Evolutionary conservation across 2,888 invertebrate genomes (phyloP), one percentile per base, ranked within the genome.

Genomic region (Masnerella sp.): DNA sequence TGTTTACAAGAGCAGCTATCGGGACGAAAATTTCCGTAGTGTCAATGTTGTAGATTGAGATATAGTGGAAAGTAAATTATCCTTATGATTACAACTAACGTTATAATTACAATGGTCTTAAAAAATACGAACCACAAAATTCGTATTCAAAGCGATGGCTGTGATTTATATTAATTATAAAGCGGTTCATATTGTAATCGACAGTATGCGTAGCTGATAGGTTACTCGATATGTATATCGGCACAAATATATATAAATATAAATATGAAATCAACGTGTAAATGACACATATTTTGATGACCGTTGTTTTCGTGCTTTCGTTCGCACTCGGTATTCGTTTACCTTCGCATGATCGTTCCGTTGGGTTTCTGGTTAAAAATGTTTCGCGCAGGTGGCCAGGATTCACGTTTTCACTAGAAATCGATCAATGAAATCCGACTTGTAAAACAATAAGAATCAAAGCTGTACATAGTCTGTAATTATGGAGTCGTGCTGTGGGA

Each of bases 121-220:
- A 82, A 71, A 80, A 83, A 84, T 86, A 84, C 85, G 86, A 85
- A 85, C 74, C 68, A 74, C 67, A 68, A 82, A 77, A 82, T 86
- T 87, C 86, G 86, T 87, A 86, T 86, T 85, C 87, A 87, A 87
- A 87, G 87, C 87, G 86, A 85, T 86, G 87, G 87, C 87, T 87
- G 87, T 87, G 87, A 87, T 87, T 77, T 78, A 69, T 73, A 84
- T 80, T 85, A 84, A 85, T 81, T 81, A 81, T 82, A 80, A 81
- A 78, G 77, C 80, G 81, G 74, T 84, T 84, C 84, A 80, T 80
- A 83, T 79, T 81, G 80, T 81, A 82, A 79, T 81, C 80, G 78
- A 81, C 80, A 81, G 78, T 80, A 80, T 82, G 79, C 79, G 79
- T 78, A 79, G 78, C 72, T 77, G 64, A 77, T 76, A 77, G 75